phyloP scores from a whole-genome alignment of 2,113 vertebrate genomes.

The Scortum barcoo region DNA sequence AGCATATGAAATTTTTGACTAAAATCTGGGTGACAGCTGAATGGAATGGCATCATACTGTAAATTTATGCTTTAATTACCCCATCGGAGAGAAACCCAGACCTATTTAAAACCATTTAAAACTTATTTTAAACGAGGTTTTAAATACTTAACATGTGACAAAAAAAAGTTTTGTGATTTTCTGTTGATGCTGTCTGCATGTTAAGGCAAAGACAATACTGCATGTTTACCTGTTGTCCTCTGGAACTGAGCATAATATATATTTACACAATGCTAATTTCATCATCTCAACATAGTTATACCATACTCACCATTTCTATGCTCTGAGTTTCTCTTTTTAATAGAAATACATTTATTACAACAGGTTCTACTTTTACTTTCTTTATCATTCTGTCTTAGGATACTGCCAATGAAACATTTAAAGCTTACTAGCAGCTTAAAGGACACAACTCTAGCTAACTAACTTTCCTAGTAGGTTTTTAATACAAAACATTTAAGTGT shows the following conservation, averaged over 20 bases:
- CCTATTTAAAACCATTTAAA: too few relatives aligned
- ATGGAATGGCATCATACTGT: constrained; percentile 13
- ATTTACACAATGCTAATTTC: neutral
- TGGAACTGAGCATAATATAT: neutral
- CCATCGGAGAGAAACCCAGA: neutral
- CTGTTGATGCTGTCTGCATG: neutral
- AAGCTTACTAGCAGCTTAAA: neutral
- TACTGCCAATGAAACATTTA: neutral
- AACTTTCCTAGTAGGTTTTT: neutral
- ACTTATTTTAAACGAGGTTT: too few relatives aligned
- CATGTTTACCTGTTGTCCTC: neutral
- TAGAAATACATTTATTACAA: too few relatives aligned
- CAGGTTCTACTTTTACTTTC: neutral
- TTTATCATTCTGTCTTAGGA: too few relatives aligned
- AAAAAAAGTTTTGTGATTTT: too few relatives aligned
- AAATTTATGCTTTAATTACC: constrained; percentile 19
- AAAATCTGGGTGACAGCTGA: constrained; percentile 43
- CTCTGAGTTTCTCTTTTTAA: neutral
- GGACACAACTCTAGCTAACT: too few relatives aligned
- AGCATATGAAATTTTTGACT: constrained; percentile 9
- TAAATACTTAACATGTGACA: neutral
- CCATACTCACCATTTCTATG: too few relatives aligned
- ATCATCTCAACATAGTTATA: neutral
- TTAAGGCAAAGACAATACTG: too few relatives aligned
- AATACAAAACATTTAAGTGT: neutral